These are phyloP conservation scores for Nowickia ferox DNA, from an alignment of 2,888 invertebrate species.

Conservation along the genomic window DNA sequence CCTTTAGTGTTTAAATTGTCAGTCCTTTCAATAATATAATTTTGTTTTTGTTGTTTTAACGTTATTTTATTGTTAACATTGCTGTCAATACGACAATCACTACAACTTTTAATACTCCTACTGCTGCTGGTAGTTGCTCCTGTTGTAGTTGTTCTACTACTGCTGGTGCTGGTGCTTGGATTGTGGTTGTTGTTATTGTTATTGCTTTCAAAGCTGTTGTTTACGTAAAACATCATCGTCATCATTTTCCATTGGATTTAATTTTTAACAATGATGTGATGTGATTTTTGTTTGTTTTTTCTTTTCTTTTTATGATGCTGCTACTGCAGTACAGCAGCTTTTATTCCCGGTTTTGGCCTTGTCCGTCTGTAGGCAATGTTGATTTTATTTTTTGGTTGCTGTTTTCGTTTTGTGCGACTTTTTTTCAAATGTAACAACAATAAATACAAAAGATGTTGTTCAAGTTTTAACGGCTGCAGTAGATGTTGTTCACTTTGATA, in stretches of 20 bases:
- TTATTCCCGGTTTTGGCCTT: neutral
- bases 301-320: constrained; percentile 19
- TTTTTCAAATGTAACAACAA: constrained; percentile 27
- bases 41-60: constrained; percentile 34
- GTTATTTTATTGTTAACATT: constrained; percentile 48
- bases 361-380: constrained; percentile 1
- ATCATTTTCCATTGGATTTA: constrained; percentile 74
- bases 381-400: constrained; percentile 23
- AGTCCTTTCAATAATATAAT: constrained; percentile 53
- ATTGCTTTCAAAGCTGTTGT: constrained; percentile 68
- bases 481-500: constrained; percentile 59
- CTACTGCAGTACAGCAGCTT: constrained; percentile 38
- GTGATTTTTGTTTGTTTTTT: neutral
- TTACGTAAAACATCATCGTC: constrained; percentile 73
- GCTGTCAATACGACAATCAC: constrained; percentile 25
- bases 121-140: constrained; percentile 29
- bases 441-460: constrained; percentile 62
- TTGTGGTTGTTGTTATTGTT: constrained; percentile 59
- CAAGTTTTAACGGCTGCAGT: constrained; percentile 56
- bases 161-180: constrained; percentile 18
- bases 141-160: constrained; percentile 19
- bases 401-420: constrained; percentile 28
- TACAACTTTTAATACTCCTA: constrained; percentile 32
- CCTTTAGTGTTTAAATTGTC: constrained; percentile 44
- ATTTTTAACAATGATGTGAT: constrained; percentile 56